Conservation (phyloP, 2,113 vertebrate genomes). For the Capreolus pygargus region DNA sequence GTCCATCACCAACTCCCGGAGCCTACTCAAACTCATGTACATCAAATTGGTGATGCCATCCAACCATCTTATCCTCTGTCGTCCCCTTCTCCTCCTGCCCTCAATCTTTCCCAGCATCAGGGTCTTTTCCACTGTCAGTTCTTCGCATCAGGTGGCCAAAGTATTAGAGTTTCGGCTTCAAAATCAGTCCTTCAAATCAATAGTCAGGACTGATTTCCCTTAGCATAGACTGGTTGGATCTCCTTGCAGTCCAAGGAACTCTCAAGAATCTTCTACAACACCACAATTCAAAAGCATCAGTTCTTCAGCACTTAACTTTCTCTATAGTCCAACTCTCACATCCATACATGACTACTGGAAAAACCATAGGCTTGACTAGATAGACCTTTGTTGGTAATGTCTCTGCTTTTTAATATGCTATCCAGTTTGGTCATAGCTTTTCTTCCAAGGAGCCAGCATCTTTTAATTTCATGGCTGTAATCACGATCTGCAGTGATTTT, state of each 20-base stretch:
- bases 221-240: background rate
- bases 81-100: accelerated
- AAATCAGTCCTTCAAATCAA: background rate
- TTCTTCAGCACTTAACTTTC: background rate
- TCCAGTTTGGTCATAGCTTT: background rate
- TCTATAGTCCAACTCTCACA: background rate
- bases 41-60: background rate
- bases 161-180: background rate
- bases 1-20: background rate
- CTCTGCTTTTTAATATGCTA: background rate
- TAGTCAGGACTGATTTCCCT: background rate
- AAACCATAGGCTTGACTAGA: background rate
- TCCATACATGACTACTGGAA: background rate
- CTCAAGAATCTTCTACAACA: background rate
- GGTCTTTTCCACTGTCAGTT: background rate
- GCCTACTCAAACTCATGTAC: background rate
- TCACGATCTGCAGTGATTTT: background rate
- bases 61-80: background rate
- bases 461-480: background rate
- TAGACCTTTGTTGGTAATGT: background rate
- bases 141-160: background rate
- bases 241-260: background rate
- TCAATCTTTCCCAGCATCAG: background rate
- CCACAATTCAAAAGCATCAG: background rate
- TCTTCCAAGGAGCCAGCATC: background rate